Base-by-base conservation (phyloP, 2,888 invertebrate genomes). In the Drosophila mimetica region DNA sequence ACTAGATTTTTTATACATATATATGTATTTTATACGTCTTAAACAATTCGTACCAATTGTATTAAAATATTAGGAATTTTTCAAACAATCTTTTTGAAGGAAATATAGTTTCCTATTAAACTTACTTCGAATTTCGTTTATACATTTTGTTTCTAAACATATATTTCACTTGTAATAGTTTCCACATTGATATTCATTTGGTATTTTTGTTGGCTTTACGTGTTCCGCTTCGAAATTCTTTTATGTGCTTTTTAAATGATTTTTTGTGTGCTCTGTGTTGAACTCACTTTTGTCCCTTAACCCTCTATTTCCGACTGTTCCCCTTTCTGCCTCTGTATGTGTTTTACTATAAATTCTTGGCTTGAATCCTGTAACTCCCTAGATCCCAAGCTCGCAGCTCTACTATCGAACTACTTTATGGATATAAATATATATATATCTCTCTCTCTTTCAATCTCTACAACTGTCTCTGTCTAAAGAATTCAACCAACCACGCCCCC, bases 401-500 rank as follows among this genome's bases (percentile, higher is more conserved):
- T 30, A 53, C 55, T 53, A 67, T 46, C 32, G 44, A 67, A 67
- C 63, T 44, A 39, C 25, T 34, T 41, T 32, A 20, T 41, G 30
- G 37, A 30, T 25, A 39, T 37, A 36, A 5, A 30, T 51, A 41
- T 30, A n/a, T n/a, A n/a, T n/a, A n/a, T n/a, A n/a, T 32, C 16
- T 37, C 22, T 66, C 18, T 47, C 14, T 30, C 4, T 61, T 13
- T 63, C n/a, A 22, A 1, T 44, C 28, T 46, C 16, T 61, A 20
- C 13, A n/a, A 18, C 65, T 42, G 16, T 60, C 37, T 57, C 44
- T 60, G 58, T 61, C 46, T 25, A 47, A 37, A 32, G 28, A 44
- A 32, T 25, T 25, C 48, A 41, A 61, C 36, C 44, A 32, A 42
- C 51, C 63, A 63, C 63, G 51, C 51, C 69, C 63, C 46, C 16